Conservation (phyloP, 2,888 invertebrate genomes). For the Branchellion lobata region DNA sequence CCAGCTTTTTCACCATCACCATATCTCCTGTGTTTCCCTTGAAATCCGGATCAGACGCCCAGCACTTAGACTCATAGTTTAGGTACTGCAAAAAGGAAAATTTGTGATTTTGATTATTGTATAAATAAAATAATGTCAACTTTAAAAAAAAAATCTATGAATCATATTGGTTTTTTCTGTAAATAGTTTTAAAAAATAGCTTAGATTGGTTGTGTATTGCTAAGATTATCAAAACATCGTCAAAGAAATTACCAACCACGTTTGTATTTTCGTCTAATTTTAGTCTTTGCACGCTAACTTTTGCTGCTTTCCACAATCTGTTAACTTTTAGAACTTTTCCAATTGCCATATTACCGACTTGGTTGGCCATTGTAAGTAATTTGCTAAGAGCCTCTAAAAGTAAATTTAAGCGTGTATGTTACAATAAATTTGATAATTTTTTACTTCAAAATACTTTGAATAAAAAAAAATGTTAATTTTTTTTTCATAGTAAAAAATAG, state of each 20-base stretch:
- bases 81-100: conserved; percentile 38
- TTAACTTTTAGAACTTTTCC: conserved; percentile 44
- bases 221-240: too few relatives aligned
- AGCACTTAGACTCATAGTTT: conserved; percentile 14
- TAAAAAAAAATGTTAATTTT: background rate
- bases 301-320: conserved; percentile 42
- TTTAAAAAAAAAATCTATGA: background rate
- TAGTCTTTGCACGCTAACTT: conserved; percentile 42
- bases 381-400: too few relatives aligned
- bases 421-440: background rate
- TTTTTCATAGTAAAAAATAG: background rate
- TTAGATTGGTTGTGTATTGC: background rate
- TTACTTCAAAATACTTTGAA: background rate
- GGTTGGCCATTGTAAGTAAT: conserved; percentile 28
- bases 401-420: background rate
- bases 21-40: conserved; percentile 23
- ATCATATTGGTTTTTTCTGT: background rate
- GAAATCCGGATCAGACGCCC: conserved; percentile 32
- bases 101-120: background rate
- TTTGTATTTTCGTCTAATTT: conserved; percentile 40
- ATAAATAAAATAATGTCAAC: background rate
- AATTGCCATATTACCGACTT: conserved; percentile 25
- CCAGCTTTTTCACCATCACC: conserved; percentile 20
- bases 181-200: background rate
- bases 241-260: conserved; percentile 44